Percentiles rank a stretch among this genome's conserved stretches.
phyloP scores from a whole-genome alignment of 2,113 vertebrate species.

The Antechinus flavipes region DNA sequence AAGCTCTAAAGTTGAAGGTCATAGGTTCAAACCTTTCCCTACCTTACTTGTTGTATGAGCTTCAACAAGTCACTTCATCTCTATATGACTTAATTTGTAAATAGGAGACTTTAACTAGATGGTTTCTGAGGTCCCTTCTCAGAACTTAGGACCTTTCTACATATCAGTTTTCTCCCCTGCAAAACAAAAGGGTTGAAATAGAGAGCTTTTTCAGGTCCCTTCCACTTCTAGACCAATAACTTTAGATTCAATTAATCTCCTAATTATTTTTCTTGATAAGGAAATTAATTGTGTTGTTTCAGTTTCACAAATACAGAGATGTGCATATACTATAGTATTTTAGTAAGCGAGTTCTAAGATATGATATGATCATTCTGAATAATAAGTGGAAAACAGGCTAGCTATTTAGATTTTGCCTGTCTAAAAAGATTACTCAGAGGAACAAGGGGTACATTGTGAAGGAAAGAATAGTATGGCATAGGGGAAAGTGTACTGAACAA shows the following conservation, averaged over 20 bases:
- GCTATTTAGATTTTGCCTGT: too few relatives aligned
- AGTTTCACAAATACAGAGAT: neutral
- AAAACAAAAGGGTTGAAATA: too few relatives aligned
- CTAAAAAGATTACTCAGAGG: neutral
- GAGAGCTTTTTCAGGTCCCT: too few relatives aligned
- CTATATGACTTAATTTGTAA: neutral
- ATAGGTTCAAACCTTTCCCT: neutral
- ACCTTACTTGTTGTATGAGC: neutral
- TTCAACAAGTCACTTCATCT: neutral
- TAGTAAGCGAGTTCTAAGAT: neutral
- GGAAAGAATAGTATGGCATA: neutral
- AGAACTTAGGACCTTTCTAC: neutral
- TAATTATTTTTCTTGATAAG: too few relatives aligned
- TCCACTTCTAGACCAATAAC: too few relatives aligned
- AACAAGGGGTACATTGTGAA: neutral
- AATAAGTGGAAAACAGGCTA: too few relatives aligned
- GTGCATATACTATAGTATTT: neutral
- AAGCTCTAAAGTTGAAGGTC: neutral
- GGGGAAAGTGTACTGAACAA: neutral
- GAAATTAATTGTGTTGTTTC: too few relatives aligned
- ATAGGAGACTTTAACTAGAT: fast-evolving
- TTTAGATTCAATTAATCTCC: too few relatives aligned
- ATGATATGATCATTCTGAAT: neutral
- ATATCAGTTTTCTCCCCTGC: too few relatives aligned
- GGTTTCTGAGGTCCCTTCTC: neutral